Evolutionary conservation across 2,797 vertebrate species (phyloP), one percentile per base, ranked within the genome.

Genomic region (Carapus acus): DNA sequence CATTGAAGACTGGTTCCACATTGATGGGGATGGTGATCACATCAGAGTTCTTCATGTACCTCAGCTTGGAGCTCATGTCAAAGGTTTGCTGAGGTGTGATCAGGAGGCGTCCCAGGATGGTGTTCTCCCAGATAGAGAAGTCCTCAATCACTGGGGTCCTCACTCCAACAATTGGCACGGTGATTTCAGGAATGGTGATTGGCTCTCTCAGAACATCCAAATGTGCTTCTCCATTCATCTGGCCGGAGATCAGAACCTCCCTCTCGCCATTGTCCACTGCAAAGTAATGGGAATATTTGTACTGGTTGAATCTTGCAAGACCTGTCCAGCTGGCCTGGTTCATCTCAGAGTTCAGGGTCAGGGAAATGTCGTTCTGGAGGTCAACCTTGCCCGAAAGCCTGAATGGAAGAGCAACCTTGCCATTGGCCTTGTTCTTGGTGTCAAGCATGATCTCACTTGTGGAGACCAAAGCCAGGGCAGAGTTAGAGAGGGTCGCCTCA

Each of bases 11-110:
- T 49, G 74, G 75, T 18, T 81, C 80, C 62, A 94, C 48, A 58
- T 91, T 85, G 52, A 92, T 53, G 21, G 79, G 43, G 66, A 94
- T 84, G 44, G 81, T 74, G 48, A 91, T 84, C 70, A 77, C 80
- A 3, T 93, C 88, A 82, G 86, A 88, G 84, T 91, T 96, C 80
- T 96, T 97, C 23, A 81, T 82, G 75, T 94, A 98, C 44, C 73
- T 91, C 65, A 88, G 61, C 24, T 90, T 94, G 63, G 89, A 64
- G 61, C 56, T 91, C 74, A 96, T 83, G 76, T 94, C 90, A 76
- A 96, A 85, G 15, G 91, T 91, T 74, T 98, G 94, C 49, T 89
- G 85, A 65, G 94, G 89, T 71, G 93, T 93, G 69, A 71, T 90
- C 61, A 97, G 63, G 56, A 93, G 71, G 34, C 74, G 38, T 46